phyloP scores from a whole-genome alignment of 1,140 invertebrate genomes.

The Lasioglossum baleicum region DNA sequence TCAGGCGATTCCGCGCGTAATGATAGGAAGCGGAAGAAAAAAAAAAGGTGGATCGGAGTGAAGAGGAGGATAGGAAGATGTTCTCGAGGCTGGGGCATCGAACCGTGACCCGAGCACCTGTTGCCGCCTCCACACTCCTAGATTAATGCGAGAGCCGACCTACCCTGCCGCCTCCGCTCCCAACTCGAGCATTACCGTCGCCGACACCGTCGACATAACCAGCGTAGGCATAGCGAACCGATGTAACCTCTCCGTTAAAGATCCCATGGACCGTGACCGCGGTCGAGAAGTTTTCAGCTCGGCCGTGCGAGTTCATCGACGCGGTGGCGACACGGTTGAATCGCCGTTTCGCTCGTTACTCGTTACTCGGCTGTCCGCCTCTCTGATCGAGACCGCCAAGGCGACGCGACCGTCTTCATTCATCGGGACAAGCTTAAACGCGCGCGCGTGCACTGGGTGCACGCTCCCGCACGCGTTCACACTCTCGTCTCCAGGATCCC shows the following conservation, averaged over 20 bases:
- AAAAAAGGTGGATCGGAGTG: neutral
- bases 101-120: constrained; percentile 74
- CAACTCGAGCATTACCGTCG: constrained; percentile 50
- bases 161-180: constrained; percentile 63
- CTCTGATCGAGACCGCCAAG: constrained; percentile 18
- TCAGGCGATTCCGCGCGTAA: neutral
- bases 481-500: neutral
- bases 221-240: constrained; percentile 26
- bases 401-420: constrained; percentile 42
- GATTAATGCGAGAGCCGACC: constrained; percentile 60
- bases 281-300: neutral
- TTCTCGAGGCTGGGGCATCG: constrained; percentile 66
- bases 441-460: neutral
- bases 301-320: constrained; percentile 33
- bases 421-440: neutral
- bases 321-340: constrained; percentile 8
- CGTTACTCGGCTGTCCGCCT: constrained; percentile 18
- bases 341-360: constrained; percentile 4
- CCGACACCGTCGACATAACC: too few relatives aligned
- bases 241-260: constrained; percentile 20
- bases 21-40: constrained; percentile 9
- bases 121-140: constrained; percentile 69
- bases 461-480: neutral
- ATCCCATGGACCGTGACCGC: constrained; percentile 37
- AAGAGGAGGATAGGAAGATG: constrained; percentile 31